These are phyloP conservation scores for Dicroscelio sp. DNA, from an alignment of 2,888 invertebrate genomes.

Conservation along the genomic window DNA sequence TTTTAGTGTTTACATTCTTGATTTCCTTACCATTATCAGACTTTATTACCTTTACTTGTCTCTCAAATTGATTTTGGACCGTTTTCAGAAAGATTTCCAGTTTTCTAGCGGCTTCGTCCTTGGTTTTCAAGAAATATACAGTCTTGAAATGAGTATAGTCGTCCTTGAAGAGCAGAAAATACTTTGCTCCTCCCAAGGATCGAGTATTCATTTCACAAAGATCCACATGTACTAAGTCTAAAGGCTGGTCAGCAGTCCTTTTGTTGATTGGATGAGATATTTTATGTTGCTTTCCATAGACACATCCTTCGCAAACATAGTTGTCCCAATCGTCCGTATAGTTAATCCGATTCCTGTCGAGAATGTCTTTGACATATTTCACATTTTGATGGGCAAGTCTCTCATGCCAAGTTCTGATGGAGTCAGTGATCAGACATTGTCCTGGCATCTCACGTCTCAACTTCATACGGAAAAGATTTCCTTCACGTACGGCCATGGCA, in stretches of 20 bases:
- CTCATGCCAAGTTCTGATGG: neutral
- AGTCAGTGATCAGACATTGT: neutral
- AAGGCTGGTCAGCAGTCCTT: neutral
- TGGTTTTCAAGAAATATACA: no score
- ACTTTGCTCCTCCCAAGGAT: no score
- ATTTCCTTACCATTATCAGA: neutral
- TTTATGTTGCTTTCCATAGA: slow-evolving; percentile 66
- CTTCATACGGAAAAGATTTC: neutral
- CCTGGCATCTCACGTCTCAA: neutral
- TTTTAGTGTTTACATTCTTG: neutral
- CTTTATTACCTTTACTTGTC: neutral
- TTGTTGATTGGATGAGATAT: neutral
- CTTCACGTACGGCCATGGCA: neutral
- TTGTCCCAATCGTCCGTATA: neutral
- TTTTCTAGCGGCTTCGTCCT: neutral
- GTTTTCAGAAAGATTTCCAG: neutral
- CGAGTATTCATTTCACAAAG: neutral
- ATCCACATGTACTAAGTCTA: neutral
- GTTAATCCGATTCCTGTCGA: neutral
- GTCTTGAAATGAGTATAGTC: neutral
- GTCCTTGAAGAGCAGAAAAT: neutral
- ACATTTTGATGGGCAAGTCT: neutral
- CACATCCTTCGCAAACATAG: no score
- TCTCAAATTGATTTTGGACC: neutral
- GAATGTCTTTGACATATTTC: neutral